Evolutionary conservation across 2,113 vertebrate species (phyloP).

Genomic region (Plotosus lineatus): DNA sequence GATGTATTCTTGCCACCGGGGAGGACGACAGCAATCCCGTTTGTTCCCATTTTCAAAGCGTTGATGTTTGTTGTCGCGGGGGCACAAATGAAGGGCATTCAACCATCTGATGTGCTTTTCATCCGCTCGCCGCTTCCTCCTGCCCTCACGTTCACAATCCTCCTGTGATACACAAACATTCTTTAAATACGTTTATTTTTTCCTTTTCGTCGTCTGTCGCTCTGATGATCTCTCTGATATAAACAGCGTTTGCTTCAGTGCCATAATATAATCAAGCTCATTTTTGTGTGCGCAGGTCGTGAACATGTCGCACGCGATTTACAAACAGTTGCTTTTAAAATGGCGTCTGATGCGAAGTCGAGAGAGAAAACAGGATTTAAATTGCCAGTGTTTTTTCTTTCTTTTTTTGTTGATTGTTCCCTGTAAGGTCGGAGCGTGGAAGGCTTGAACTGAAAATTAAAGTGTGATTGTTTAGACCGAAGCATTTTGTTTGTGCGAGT

Average conservation of each 20-base stretch:
- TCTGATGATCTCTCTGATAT: background rate
- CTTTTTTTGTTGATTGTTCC: no score
- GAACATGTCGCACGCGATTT: no score
- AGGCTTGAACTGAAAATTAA: no score
- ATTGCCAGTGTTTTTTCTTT: no score
- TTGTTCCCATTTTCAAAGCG: slow-evolving; percentile 41
- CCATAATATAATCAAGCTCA: background rate
- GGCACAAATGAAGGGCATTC: slow-evolving; percentile 48
- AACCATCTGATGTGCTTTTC: slow-evolving; percentile 49
- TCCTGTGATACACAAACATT: background rate
- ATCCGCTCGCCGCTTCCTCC: slow-evolving; percentile 37
- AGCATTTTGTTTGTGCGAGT: no score
- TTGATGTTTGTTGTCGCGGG: slow-evolving; percentile 27
- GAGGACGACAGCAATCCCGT: slow-evolving; percentile 44
- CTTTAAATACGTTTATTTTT: background rate
- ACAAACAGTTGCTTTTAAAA: background rate
- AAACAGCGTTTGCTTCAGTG: background rate
- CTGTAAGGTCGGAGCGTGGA: no score
- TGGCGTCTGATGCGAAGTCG: background rate
- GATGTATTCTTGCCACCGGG: slow-evolving; percentile 24
- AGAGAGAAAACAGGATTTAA: background rate
- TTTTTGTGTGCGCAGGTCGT: background rate
- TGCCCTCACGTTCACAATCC: slow-evolving; percentile 12
- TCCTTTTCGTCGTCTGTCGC: background rate
- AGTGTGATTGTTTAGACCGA: no score